Evolutionary conservation across 2,888 invertebrate species (phyloP), one percentile per base, ranked within the genome.

Genomic region (Strigamia transsilvanica): DNA sequence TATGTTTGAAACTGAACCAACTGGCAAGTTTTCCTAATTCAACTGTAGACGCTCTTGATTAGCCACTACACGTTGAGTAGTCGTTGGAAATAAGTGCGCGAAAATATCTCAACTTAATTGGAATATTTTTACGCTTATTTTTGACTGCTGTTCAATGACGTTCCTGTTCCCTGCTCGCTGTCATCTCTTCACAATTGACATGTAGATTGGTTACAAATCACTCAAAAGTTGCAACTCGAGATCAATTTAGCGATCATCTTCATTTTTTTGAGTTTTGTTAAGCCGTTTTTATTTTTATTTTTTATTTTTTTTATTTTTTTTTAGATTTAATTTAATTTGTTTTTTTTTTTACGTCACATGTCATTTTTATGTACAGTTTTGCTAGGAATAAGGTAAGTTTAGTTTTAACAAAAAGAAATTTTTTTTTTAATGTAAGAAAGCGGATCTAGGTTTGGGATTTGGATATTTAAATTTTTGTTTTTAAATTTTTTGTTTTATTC

Each of bases 11-110:
- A 27, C 27, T 18, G 51, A 18, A 18, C 6, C n/a, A 51, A 51
- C 51, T 51, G 51, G 51, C 51, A 51, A 10, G 51, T 38, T 51
- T 51, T 51, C 51, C 51, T 51, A 51, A 51, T 51, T 51, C 51
- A 51, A 51, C 51, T 6, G 51, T 51, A 51, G 51, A 51, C 51
- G 51, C 51, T 51, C 51, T 51, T 18, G 51, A 51, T 51, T 51
- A 51, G 51, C 18, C 18, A 15, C 15, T 51, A 51, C 15, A 51
- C 51, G 10, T 51, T 51, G n/a, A 51, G 15, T 51, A 51, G 51
- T 51, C 51, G 15, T 51, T 38, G 38, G 9, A 38, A 38, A 38
- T 38, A 10, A 38, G 9, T 38, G 38, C 38, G 10, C 0, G 10
- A 38, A 38, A 9, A 38, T 38, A 9, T 38, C 38, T 38, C 38